Evolutionary conservation across 2,797 vertebrate species (phyloP), one percentile per base, ranked within the genome.

Genomic region (Oryzias sinensis): DNA sequence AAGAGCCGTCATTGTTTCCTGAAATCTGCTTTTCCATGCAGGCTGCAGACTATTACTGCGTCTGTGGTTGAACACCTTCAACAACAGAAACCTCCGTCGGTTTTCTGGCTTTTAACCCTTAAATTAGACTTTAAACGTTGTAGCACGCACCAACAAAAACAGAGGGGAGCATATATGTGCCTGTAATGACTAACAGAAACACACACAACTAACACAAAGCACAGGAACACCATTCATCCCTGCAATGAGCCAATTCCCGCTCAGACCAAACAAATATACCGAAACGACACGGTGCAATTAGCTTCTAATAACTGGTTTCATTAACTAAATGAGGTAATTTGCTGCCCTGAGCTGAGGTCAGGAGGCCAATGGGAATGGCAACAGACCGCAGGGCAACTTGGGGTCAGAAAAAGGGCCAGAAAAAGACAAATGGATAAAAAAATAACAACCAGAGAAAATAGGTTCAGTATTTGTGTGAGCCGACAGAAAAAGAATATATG

Each of bases 291-390:
- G 29, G 52, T 51, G 71, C 62, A 83, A 88, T 88, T 86, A 83
- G 63, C 66, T 72, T 60, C 76, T 80, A 88, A 89, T 81, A 73
- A 88, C 69, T 74, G 42, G 71, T 70, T 83, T 89, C 85, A 90
- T 91, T 87, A 85, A 80, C 80, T 87, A 88, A 91, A 90, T 79
- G 72, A 59, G 74, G 65, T 74, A 74, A 90, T 91, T 87, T 88
- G 88, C 73, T 70, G 71, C 67, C 66, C 70, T 59, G 66, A 72
- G 43, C 65, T 68, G 66, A 63, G 88, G 90, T 91, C 89, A 89
- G 56, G 46, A 53, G 65, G 78, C 54, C 79, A 87, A 84, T 77
- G 66, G 74, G 68, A 79, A 80, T 77, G 66, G 74, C 70, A 79
- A 80, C 84, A 88, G 84, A 79, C 77, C 68, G 73, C 40, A 37